Conservation (phyloP, 2,113 vertebrate species). For the Mus musculus region GRCm39 chrX:51211501-51212000, state of each 20-base stretch:
- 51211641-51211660: not conserved
- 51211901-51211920: not conserved
- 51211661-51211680: not conserved
- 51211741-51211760: not conserved
- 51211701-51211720: not conserved
- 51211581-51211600: not conserved
- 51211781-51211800: not conserved
- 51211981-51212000: constrained; percentile 50
- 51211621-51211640: not conserved
- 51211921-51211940: not conserved
- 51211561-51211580: not conserved
- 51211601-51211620: not conserved
- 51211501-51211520: constrained; percentile 40
- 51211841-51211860: not conserved
- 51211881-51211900: not conserved
- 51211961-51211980: constrained; percentile 27
- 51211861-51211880: not conserved
- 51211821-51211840: too few species aligned
- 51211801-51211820: too few species aligned
- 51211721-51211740: not conserved
- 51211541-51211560: not conserved
- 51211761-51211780: not conserved
- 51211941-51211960: not conserved
- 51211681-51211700: not conserved
- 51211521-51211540: not conserved